phyloP scores from a whole-genome alignment of 2,888 invertebrate species.

The Coenonympha arcania region DNA sequence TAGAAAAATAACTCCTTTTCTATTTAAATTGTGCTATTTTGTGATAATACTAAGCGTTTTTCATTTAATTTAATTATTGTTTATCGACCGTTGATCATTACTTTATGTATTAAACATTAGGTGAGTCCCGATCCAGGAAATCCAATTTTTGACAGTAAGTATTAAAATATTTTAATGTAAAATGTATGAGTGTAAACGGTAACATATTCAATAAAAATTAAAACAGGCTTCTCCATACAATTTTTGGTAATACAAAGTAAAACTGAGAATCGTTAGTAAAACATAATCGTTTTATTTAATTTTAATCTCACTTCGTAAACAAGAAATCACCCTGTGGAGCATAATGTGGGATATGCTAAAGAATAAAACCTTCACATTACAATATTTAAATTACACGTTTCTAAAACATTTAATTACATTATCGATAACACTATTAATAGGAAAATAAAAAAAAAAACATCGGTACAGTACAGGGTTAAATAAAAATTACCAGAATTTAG shows the following conservation, averaged over 20 bases:
- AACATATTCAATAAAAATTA: not conserved
- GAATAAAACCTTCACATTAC: no score
- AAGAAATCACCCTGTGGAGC: slow-evolving; percentile 49
- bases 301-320: slow-evolving; percentile 47
- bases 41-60: slow-evolving; percentile 28
- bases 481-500: no score
- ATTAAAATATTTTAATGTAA: not conserved
- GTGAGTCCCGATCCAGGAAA: not conserved
- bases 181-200: not conserved
- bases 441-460: no score
- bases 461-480: no score
- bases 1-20: slow-evolving; percentile 33
- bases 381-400: slow-evolving; percentile 25
- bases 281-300: not conserved
- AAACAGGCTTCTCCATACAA: not conserved
- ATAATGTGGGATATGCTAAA: slow-evolving; percentile 34
- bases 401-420: not conserved
- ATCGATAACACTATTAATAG: not conserved
- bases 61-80: not conserved
- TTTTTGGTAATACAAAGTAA: slow-evolving; percentile 4
- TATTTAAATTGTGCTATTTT: slow-evolving; percentile 41
- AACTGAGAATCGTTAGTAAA: slow-evolving; percentile 1
- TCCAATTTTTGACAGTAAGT: not conserved
- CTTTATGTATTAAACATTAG: slow-evolving; percentile 10
- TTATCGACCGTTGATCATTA: slow-evolving; percentile 26